phyloP scores from a whole-genome alignment of 2,797 vertebrate species.

The Bufotes viridis region DNA sequence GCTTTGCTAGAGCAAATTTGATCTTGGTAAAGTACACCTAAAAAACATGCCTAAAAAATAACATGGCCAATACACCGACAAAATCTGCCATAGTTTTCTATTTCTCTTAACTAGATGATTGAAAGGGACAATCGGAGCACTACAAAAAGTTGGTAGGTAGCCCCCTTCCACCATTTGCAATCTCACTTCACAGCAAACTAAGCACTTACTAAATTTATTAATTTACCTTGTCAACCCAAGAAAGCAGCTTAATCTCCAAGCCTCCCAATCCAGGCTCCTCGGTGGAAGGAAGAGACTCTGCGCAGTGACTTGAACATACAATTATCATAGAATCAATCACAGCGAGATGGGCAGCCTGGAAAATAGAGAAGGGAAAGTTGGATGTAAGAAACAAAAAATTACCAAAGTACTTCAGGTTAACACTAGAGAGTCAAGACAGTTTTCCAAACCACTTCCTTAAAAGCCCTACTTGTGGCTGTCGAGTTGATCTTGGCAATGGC shows the following conservation, averaged over 20 bases:
- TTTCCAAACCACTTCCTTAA: background rate
- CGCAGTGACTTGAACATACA: constrained; percentile 71
- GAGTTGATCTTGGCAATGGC: background rate
- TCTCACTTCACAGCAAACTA: background rate
- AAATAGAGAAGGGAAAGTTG: constrained; percentile 10
- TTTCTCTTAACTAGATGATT: too few relatives aligned
- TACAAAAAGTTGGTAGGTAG: background rate
- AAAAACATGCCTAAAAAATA: background rate
- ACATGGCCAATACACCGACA: background rate
- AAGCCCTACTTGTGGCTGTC: background rate
- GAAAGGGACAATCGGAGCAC: background rate
- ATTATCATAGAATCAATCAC: constrained; percentile 89
- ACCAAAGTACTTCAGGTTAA: background rate
- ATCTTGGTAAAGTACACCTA: background rate
- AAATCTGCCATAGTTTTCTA: background rate
- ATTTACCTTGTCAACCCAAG: constrained; percentile 87
- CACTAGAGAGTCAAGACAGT: background rate
- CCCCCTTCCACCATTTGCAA: background rate
- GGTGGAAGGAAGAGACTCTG: constrained; percentile 64
- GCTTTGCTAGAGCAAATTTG: background rate
- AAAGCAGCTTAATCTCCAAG: constrained; percentile 83
- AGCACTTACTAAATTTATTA: constrained; percentile 61
- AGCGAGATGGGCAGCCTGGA: constrained; percentile 86
- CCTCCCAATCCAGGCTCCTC: constrained; percentile 70
- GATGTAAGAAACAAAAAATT: background rate